Conservation (phyloP, 2,113 vertebrate species). For the Tichodroma muraria region DNA sequence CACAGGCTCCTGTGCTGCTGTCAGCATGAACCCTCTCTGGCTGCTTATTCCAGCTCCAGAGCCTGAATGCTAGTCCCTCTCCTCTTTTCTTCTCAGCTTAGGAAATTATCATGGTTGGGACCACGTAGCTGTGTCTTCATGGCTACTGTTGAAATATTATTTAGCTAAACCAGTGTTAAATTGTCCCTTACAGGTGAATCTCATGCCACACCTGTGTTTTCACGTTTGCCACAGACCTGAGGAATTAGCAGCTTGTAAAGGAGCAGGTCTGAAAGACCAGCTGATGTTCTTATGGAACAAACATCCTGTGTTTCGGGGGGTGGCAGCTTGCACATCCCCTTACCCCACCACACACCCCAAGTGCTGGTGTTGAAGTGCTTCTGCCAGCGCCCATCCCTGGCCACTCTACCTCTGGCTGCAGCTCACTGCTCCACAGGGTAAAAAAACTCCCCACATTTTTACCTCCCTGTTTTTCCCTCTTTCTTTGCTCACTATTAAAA, state of each 20-base stretch:
- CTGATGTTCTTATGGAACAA: background rate
- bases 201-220: background rate
- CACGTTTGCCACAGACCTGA: background rate
- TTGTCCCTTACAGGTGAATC: background rate
- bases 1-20: background rate
- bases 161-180: background rate
- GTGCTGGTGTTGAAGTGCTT: background rate
- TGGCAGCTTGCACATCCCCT: background rate
- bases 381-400: background rate
- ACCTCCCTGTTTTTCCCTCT: background rate
- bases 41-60: background rate
- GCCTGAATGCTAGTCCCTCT: background rate
- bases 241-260: background rate
- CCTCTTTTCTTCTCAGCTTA: background rate
- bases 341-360: background rate
- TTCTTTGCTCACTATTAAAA: background rate
- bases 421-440: background rate
- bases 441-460: background rate
- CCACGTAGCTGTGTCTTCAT: accelerated
- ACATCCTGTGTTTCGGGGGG: background rate
- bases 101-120: background rate
- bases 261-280: background rate
- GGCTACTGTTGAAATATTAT: background rate
- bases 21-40: background rate
- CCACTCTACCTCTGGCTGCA: background rate